Conservation (phyloP, 92 coral and sea anemone genomes). For the Siderastrea siderea region DNA sequence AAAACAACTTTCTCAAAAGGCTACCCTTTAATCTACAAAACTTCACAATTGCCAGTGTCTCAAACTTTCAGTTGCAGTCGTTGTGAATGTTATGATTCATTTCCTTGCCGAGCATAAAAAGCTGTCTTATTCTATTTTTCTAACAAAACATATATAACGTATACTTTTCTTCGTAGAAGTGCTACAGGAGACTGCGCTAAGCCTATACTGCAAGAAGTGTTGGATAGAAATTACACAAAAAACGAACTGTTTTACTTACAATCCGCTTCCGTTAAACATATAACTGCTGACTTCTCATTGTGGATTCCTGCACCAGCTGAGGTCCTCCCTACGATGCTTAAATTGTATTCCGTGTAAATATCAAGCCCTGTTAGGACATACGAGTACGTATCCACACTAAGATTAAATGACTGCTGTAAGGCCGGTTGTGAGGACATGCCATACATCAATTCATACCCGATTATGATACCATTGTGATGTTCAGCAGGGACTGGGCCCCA, state of each 20-base stretch:
- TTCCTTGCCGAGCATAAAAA: too few species aligned
- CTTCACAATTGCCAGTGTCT: too few species aligned
- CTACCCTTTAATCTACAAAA: too few species aligned
- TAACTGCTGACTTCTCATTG: neutral
- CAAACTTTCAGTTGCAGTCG: too few species aligned
- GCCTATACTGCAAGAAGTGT: neutral
- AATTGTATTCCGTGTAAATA: neutral
- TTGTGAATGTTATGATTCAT: too few species aligned
- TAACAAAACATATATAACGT: too few species aligned
- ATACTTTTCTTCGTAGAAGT: neutral
- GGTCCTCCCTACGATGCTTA: slow-evolving; percentile 28
- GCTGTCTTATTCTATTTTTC: too few species aligned
- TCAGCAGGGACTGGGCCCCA: slow-evolving; percentile 38
- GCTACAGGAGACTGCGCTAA: neutral
- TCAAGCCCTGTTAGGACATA: slow-evolving; percentile 10
- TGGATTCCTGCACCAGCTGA: slow-evolving; percentile 4
- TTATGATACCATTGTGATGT: slow-evolving; percentile 42
- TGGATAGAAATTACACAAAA: too few species aligned
- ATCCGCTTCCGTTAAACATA: neutral
- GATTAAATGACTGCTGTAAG: neutral
- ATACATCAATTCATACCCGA: slow-evolving; percentile 37
- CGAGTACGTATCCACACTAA: neutral
- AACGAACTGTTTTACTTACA: neutral
- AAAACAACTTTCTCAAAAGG: too few species aligned
- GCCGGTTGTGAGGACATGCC: neutral